Base-by-base conservation (phyloP, 2,797 vertebrate species). In the Sebastes nivosus region DNA sequence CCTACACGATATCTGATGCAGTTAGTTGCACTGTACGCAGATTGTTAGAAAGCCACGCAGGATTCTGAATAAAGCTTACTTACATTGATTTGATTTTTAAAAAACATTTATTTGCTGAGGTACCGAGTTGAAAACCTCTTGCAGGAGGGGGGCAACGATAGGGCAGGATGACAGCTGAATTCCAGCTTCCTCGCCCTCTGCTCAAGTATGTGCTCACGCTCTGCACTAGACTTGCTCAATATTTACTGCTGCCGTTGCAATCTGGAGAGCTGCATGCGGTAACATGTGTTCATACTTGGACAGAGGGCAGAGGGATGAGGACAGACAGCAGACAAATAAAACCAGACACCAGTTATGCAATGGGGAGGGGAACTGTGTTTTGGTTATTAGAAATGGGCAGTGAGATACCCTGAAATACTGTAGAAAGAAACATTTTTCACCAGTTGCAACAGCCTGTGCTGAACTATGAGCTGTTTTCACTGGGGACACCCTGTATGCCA, bases 401-500 rank as follows among this genome's bases (percentile, higher is more conserved):
- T 55, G 65, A 80, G 30, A 68, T 36, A 90, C 86, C 87, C 87
- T 86, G 84, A 87, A 87, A 87, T 73, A 72, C 77, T 72, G 71
- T 57, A 80, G 58, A 79, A 68, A 75, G 42, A 71, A 52, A 55
- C 13, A 25, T 24, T 60, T 25, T 50, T 29, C 65, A 79, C 75
- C 86, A 79, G 88, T 55, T 77, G 65, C 18, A 57, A 69, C 79
- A 83, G 86, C 80, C 73, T 65, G 60, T 38, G 52, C 69, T 72
- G 71, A 85, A 72, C 25, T 65, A 55, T 29, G 61, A 58, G 2
- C 83, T 69, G 77, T 13, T 64, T 72, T 80, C 61, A 79, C 80
- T 64, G 66, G 68, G 34, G 72, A 72, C 64, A 92, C 86, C 86
- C 88, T 89, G 87, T 89, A 59, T 25, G 38, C 87, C 87, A 72